Base-by-base conservation (phyloP, 2,113 vertebrate genomes). In the Myocastor coypus region DNA sequence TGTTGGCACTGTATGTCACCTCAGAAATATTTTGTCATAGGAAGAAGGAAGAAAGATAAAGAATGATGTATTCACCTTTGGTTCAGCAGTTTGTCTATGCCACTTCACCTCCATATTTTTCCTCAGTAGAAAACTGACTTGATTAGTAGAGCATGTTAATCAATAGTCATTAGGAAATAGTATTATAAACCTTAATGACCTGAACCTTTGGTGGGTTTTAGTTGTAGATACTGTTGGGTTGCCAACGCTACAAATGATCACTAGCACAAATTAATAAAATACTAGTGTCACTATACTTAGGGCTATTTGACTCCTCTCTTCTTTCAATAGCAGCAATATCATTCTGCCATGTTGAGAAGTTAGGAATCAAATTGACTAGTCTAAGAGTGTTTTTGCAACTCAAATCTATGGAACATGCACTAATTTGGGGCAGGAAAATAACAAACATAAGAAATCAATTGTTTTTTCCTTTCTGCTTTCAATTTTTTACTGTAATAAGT, bases 391-490 rank as follows among this genome's bases (percentile, higher is more conserved):
- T 94, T 92, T 86, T 73, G 5, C 86, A 82, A 5, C 22, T 22
- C n/a, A 32, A 52, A 92, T 89, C 5, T 66, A 0, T 91, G 83
- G 7, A 34, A 88, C 37, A 66, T 6, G 42, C 24, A 46, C 22
- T 50, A 88, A 11, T 87, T 89, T 85, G 32, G 3, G 6, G 13
- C 12, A 69, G 0, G 3, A n/a, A 80, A 71, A 89, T 86, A 86
- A 82, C 57, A 94, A 93, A 87, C 37, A 66, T 89, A 90, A 80
- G 20, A 28, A 83, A 50, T 73, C 22, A 96, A 24, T n/a, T 93
- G 5, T 37, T 94, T 94, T 82, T 87, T 40, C 32, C 85, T 81
- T n/a, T 84, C 77, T 85, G 24, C 75, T 95, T 95, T 80, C 10
- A 64, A 89, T 46, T 34, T 87, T n/a, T 75, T 68, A n/a, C 24